Conservation (phyloP, 1,140 invertebrate species). For the Drosophila jambulina region DNA sequence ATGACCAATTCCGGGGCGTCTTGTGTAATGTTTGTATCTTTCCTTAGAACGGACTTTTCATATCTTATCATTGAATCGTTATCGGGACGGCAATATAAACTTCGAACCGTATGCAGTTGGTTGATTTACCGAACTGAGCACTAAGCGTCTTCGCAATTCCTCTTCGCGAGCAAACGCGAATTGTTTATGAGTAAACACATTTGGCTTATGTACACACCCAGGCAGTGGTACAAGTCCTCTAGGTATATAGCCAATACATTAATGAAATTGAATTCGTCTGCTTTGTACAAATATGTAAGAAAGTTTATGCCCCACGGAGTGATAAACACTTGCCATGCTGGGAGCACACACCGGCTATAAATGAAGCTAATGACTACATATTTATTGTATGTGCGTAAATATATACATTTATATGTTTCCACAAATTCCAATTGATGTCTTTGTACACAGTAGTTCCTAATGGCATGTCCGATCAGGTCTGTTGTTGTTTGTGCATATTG, state of each 20-base stretch:
- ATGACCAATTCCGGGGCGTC: constrained; percentile 32
- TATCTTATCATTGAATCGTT: constrained; percentile 48
- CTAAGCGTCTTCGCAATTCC: constrained; percentile 41
- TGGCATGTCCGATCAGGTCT: no score
- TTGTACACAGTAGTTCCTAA: constrained; percentile 18
- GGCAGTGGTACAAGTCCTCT: constrained; percentile 8
- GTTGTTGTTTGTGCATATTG: neutral
- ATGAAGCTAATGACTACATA: constrained; percentile 16
- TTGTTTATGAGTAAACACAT: constrained; percentile 48
- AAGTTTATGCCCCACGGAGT: constrained; percentile 37
- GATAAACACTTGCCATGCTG: constrained; percentile 41
- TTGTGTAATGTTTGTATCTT: constrained; percentile 44
- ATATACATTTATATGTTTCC: constrained; percentile 2
- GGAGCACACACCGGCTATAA: constrained; percentile 17
- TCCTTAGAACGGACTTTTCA: constrained; percentile 47
- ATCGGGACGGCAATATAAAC: constrained; percentile 28
- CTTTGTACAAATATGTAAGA: constrained; percentile 26
- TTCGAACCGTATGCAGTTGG: constrained; percentile 45
- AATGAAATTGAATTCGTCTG: constrained; percentile 23
- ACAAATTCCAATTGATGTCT: constrained; percentile 27
- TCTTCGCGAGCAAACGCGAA: constrained; percentile 36
- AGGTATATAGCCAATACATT: constrained; percentile 38
- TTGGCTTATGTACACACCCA: constrained; percentile 23
- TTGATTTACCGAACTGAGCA: constrained; percentile 22
- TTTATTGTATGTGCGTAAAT: constrained; percentile 18